Percentiles rank a stretch among this genome's conserved stretches.
These are phyloP conservation scores for Lutjanus argentimaculatus DNA, from an alignment of 2,797 vertebrate species.

Conservation along the genomic window DNA sequence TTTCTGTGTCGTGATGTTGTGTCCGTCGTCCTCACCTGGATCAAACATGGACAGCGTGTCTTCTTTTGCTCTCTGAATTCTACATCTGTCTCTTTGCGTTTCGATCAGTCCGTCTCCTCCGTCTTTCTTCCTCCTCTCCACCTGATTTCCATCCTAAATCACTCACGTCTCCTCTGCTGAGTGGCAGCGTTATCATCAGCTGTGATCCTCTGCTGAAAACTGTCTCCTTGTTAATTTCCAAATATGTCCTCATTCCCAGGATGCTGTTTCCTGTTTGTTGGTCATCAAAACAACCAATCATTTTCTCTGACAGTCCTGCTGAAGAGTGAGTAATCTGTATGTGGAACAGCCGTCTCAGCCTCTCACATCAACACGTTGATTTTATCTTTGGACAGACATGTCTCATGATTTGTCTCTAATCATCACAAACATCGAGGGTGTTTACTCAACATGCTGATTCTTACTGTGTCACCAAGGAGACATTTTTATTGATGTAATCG, in stretches of 20 bases:
- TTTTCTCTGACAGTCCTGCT: neutral
- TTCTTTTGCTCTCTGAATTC: neutral
- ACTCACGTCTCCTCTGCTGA: neutral
- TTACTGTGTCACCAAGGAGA: neutral
- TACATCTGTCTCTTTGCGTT: neutral
- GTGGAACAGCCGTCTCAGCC: neutral
- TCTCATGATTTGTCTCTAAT: neutral
- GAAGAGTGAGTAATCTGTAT: neutral
- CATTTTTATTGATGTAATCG: neutral
- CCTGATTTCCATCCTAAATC: neutral
- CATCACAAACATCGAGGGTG: neutral
- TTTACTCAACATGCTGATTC: neutral
- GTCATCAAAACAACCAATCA: neutral
- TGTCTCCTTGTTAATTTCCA: conserved; percentile 4
- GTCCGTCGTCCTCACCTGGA: too few relatives aligned
- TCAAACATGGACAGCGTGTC: too few relatives aligned
- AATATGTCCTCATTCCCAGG: neutral
- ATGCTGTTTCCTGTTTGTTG: neutral
- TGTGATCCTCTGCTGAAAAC: neutral
- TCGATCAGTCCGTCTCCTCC: neutral
- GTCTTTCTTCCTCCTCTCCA: neutral
- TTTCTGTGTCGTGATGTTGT: too few relatives aligned
- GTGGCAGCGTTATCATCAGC: neutral
- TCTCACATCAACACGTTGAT: too few relatives aligned
- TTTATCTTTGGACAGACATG: neutral